Evolutionary conservation across 2,888 invertebrate species (phyloP).

Genomic region (Tupiocoris notatus): DNA sequence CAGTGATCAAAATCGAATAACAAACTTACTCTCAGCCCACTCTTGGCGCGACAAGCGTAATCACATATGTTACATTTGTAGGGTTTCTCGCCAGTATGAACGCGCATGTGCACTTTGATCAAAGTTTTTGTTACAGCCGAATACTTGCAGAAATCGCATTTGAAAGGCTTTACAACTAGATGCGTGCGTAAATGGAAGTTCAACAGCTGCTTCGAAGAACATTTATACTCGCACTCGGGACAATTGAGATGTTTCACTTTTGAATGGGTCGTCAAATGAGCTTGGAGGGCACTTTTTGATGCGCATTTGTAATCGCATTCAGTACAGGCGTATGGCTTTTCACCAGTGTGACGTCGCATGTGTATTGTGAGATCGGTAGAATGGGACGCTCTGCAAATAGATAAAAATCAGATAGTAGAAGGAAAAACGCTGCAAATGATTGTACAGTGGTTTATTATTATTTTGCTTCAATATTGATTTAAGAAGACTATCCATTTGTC

Average conservation of each 20-base stretch:
- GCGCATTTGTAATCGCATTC: neutral
- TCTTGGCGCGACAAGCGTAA: neutral
- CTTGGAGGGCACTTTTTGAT: neutral
- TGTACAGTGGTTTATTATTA: no score
- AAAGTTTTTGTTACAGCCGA: neutral
- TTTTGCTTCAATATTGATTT: no score
- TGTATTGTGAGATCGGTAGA: neutral
- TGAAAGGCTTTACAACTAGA: neutral
- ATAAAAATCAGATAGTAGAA: no score
- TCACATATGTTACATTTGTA: neutral
- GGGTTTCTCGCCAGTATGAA: neutral
- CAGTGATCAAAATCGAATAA: no score
- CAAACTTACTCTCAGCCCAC: neutral
- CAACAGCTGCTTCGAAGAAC: neutral
- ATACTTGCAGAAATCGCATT: neutral
- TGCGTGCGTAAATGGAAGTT: neutral
- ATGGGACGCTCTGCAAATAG: neutral
- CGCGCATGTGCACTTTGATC: neutral
- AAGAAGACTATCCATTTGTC: no score
- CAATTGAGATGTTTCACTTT: neutral
- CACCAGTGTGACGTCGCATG: neutral
- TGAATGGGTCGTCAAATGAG: neutral
- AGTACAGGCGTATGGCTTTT: neutral
- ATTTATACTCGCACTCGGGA: neutral
- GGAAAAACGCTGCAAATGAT: no score